These are phyloP conservation scores for Drosophila differens DNA, from an alignment of 2,888 invertebrate species.

Conservation along the genomic window DNA sequence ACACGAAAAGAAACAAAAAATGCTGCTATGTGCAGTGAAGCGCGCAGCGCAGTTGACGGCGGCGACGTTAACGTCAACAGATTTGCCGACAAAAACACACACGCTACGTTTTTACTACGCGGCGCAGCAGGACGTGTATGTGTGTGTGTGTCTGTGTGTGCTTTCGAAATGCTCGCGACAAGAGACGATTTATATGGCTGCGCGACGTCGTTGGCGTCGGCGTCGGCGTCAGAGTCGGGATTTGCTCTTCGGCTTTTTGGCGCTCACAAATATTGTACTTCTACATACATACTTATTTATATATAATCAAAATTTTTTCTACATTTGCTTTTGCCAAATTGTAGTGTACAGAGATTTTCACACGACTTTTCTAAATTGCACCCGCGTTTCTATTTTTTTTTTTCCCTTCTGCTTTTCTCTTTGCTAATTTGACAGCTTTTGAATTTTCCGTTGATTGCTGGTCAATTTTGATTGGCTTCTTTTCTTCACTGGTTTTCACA, in stretches of 20 bases:
- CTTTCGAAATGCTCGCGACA: conserved; percentile 62
- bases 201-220: conserved; percentile 50
- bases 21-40: conserved; percentile 59
- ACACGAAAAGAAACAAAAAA: not conserved
- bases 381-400: conserved; percentile 12
- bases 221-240: conserved; percentile 42
- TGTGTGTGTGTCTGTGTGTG: not conserved
- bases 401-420: conserved; percentile 14
- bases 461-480: conserved; percentile 26
- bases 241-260: conserved; percentile 76
- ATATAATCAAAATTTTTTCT: conserved; percentile 60
- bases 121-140: conserved; percentile 34
- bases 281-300: conserved; percentile 47
- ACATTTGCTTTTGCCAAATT: conserved; percentile 72
- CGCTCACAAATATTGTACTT: conserved; percentile 68
- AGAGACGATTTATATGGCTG: conserved; percentile 74
- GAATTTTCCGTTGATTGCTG: conserved; percentile 9
- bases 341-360: conserved; percentile 82
- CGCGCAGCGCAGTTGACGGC: conserved; percentile 50
- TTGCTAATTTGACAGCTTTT: conserved; percentile 28
- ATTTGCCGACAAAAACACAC: conserved; percentile 68
- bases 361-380: conserved; percentile 54
- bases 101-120: conserved; percentile 70
- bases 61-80: conserved; percentile 42
- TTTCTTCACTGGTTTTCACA: conserved; percentile 6